Evolutionary conservation across 2,797 vertebrate species (phyloP).

Genomic region (Anguilla anguilla): DNA sequence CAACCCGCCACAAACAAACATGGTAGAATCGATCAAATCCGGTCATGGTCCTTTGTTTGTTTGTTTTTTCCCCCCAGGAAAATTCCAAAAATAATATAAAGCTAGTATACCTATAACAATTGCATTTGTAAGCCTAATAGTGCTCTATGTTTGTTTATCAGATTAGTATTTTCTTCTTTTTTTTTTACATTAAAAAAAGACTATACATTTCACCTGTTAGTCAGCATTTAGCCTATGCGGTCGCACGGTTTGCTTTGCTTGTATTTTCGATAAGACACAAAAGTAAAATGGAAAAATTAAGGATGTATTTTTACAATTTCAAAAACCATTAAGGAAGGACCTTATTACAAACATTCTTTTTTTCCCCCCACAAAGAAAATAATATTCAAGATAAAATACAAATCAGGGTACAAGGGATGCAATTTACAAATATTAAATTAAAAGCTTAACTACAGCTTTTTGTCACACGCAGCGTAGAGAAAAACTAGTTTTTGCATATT

Average conservation of each 20-base stretch:
- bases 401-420: slow-evolving; percentile 49
- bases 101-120: slow-evolving; percentile 3
- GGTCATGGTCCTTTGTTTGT: slow-evolving; percentile 28
- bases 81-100: slow-evolving; percentile 28
- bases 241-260: slow-evolving; percentile 25
- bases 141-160: slow-evolving; percentile 30
- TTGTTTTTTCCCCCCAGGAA: slow-evolving; percentile 13
- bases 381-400: slow-evolving; percentile 47
- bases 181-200: slow-evolving; percentile 17
- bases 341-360: slow-evolving; percentile 43
- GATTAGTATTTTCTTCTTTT: slow-evolving; percentile 31
- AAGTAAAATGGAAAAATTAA: slow-evolving; percentile 41
- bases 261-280: slow-evolving; percentile 22
- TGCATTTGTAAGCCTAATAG: slow-evolving; percentile 22
- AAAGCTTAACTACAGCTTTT: slow-evolving; percentile 41
- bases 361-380: slow-evolving; percentile 35
- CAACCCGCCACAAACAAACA: slow-evolving; percentile 33
- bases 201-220: slow-evolving; percentile 18
- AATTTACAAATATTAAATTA: slow-evolving; percentile 48
- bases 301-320: slow-evolving; percentile 43
- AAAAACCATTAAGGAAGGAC: slow-evolving; percentile 40
- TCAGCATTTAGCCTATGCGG: slow-evolving; percentile 16
- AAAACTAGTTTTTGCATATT: slow-evolving; percentile 54
- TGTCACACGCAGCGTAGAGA: slow-evolving; percentile 40
- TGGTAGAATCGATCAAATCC: slow-evolving; percentile 25